Conservation (phyloP, 2,113 vertebrate species). For the Python bivittatus region DNA sequence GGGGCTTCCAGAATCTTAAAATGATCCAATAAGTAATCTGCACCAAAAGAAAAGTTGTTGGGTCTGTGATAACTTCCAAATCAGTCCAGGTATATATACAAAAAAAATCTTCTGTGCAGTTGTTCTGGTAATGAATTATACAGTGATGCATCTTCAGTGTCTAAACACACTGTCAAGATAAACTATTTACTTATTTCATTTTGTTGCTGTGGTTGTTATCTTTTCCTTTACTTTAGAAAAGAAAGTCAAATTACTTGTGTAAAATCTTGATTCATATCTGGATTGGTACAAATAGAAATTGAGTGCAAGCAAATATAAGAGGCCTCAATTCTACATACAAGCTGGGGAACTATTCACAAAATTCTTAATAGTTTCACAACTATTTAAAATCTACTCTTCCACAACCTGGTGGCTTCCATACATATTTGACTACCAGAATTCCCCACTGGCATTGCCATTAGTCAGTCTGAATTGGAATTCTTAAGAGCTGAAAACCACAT, state of each 20-base stretch:
- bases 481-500: background rate
- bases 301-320: background rate
- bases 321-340: background rate
- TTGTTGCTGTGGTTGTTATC: background rate
- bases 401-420: background rate
- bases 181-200: background rate
- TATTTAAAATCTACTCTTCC: background rate
- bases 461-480: background rate
- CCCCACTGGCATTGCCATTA: background rate
- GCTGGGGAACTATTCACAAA: background rate
- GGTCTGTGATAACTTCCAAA: background rate
- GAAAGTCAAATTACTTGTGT: background rate
- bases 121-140: background rate
- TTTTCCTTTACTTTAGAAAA: too few relatives aligned
- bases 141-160: background rate
- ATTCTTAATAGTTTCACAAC: background rate
- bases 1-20: background rate
- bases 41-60: background rate
- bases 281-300: background rate
- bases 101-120: background rate
- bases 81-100: background rate
- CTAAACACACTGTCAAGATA: background rate
- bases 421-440: background rate
- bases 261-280: background rate
- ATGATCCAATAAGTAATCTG: background rate